Conservation (phyloP, 2,888 invertebrate species). For the Stenodema calcarata region DNA sequence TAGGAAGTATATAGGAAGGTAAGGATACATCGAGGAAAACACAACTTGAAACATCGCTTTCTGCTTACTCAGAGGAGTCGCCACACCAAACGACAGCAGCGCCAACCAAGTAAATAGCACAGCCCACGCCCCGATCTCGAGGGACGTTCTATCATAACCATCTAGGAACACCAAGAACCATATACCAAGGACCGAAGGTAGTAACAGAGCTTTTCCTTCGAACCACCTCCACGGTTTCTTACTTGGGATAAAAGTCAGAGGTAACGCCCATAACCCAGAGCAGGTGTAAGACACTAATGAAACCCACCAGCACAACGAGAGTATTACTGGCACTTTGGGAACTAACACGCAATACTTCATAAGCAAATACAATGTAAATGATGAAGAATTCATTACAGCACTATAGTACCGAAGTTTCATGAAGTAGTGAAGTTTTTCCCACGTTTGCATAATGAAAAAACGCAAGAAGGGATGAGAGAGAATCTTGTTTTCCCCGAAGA, state of each 20-base stretch:
- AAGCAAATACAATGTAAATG: not conserved
- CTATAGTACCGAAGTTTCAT: not conserved
- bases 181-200: not conserved
- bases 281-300: not conserved
- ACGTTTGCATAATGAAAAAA: not conserved
- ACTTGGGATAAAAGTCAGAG: not conserved
- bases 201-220: not conserved
- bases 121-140: conserved; percentile 3
- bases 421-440: not conserved
- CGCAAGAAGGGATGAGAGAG: not conserved
- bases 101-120: conserved; percentile 4
- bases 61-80: not conserved
- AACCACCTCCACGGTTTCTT: not conserved
- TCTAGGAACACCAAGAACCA: not conserved
- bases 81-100: not conserved
- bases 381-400: not conserved
- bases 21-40: not conserved
- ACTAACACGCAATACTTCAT: not conserved
- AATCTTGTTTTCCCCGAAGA: not conserved
- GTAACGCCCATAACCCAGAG: not conserved
- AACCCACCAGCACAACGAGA: not conserved
- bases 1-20: not conserved
- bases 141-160: not conserved
- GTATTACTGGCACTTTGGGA: not conserved
- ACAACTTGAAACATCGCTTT: conserved; percentile 7